Base-by-base conservation (phyloP, 2,797 vertebrate species). In the Catamblyrhynchus diadema region DNA sequence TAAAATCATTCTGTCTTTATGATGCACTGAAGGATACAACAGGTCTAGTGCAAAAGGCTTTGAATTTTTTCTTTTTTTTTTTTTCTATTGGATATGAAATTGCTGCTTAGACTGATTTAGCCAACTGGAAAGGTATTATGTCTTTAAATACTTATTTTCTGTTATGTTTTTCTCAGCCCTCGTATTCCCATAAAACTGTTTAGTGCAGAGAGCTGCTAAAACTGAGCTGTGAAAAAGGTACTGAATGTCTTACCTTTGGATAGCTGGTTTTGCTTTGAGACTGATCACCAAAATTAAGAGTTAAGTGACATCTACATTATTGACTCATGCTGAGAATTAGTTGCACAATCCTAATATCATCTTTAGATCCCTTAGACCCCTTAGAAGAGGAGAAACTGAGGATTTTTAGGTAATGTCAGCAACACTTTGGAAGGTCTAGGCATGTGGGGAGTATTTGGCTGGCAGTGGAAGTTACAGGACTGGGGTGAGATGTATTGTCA, bases 1-100 rank as follows among this genome's bases (percentile, higher is more conserved):
- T 84, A 83, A 90, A 96, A 82, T 51, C 30, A 42, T 93, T 89
- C 94, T 92, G 41, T 56, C 92, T 94, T 95, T 85, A 94, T 81
- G 75, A 85, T 61, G 81, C 30, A 65, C 54, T 88, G 66, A 96
- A 93, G 65, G 81, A 83, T 56, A 82, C 20, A 75, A 67, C 42
- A 88, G 25, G 44, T 91, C 64, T 90, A 89, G 30, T 54, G 45
- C 69, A 95, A 93, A 97, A 88, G 65, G 47, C 32, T 72, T 79
- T 91, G 44, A 60, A 51, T 87, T 86, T 92, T 35, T 57, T 57
- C 65, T 42, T 15, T 25, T 91, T 85, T 83, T 94, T 86, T 88
- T 90, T 89, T 94, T 53, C 79, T 60, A 3, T 71, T 70, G 41
- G 33, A 37, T 78, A 67, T 84, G 30, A 92, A 84, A 96, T 90